phyloP scores from a whole-genome alignment of 1,140 invertebrate species.

The Drosophila pseudoananassae region DNA sequence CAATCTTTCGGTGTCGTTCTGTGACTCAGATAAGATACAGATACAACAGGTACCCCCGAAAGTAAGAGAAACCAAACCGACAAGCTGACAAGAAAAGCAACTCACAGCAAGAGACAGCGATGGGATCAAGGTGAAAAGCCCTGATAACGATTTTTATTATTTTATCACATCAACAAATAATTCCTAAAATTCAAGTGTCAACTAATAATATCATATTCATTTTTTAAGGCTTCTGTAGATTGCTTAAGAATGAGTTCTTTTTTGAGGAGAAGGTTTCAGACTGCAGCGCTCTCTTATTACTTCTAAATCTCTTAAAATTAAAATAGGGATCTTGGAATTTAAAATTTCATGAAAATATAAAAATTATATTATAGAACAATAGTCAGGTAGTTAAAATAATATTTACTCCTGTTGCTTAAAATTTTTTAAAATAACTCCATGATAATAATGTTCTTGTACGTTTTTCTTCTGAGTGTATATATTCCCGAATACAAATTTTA shows the following conservation, averaged over 20 bases:
- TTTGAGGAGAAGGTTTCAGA: too few species aligned
- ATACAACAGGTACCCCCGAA: slow-evolving; percentile 19
- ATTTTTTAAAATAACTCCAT: too few species aligned
- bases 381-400: neutral
- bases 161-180: slow-evolving; percentile 21
- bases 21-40: slow-evolving; percentile 59
- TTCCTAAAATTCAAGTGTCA: neutral
- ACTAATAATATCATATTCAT: neutral
- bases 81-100: slow-evolving; percentile 49
- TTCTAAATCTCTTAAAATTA: neutral
- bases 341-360: too few species aligned
- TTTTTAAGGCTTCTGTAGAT: neutral
- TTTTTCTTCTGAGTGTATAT: neutral
- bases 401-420: too few species aligned
- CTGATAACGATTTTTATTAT: slow-evolving; percentile 17
- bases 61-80: slow-evolving; percentile 21
- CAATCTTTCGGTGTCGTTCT: slow-evolving; percentile 38
- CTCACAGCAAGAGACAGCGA: slow-evolving; percentile 7
- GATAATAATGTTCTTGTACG: neutral
- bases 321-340: neutral
- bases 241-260: too few species aligned
- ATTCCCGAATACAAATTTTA: neutral
- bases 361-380: neutral
- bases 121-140: slow-evolving; percentile 1
- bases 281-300: neutral